These are phyloP conservation scores for Halyomorpha halys DNA, from an alignment of 1,140 invertebrate genomes.

Conservation along the genomic window DNA sequence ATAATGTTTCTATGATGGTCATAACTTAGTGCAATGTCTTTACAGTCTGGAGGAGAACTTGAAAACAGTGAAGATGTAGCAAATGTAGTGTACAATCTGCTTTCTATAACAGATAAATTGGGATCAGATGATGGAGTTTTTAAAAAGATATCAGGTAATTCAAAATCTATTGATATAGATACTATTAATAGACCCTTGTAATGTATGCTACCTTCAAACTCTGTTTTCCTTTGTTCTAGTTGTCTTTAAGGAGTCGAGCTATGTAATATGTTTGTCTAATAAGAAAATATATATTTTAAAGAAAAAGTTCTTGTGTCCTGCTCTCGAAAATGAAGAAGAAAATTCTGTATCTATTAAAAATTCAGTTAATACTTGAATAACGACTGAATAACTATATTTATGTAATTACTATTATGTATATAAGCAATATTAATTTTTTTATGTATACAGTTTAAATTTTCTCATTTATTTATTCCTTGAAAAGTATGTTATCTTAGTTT, in stretches of 20 bases:
- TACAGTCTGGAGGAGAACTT: constrained; percentile 68
- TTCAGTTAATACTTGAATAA: too few species aligned
- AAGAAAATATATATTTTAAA: constrained; percentile 74
- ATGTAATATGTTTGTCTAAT: constrained; percentile 75
- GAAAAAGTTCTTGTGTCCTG: constrained; percentile 34
- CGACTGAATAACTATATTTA: too few species aligned
- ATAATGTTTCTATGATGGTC: not conserved
- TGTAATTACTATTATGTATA: too few species aligned
- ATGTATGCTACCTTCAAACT: not conserved
- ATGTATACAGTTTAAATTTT: too few species aligned
- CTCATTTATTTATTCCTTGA: too few species aligned
- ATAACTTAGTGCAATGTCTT: constrained; percentile 24
- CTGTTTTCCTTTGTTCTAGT: constrained; percentile 41
- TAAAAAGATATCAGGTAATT: constrained; percentile 55
- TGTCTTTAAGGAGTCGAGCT: constrained; percentile 66
- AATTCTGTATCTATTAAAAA: not conserved
- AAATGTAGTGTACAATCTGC: constrained; percentile 53
- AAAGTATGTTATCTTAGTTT: too few species aligned
- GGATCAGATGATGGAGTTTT: constrained; percentile 53
- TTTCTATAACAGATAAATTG: constrained; percentile 44
- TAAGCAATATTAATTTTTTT: too few species aligned
- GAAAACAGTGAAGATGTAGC: constrained; percentile 76
- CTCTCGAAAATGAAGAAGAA: constrained; percentile 9
- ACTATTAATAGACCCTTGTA: too few species aligned
- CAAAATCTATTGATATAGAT: not conserved